Percentiles rank a stretch among this genome's conserved stretches.
phyloP scores from a whole-genome alignment of 2,113 vertebrate genomes.

The Pleuronectes platessa region DNA sequence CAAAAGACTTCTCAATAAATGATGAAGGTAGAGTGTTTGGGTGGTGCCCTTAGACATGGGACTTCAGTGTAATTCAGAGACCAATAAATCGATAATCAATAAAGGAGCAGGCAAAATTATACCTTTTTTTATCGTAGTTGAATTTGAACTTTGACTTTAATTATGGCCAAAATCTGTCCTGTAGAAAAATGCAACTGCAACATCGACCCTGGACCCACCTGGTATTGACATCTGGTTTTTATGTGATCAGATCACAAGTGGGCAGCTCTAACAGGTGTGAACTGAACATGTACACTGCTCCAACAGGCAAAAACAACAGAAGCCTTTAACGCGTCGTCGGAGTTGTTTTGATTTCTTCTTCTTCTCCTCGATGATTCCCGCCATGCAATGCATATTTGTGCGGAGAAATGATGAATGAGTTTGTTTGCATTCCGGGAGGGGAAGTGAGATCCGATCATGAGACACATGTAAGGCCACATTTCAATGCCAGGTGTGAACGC shows the following conservation, averaged over 20 bases:
- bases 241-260: background rate
- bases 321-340: no score
- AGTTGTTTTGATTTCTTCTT: no score
- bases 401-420: no score
- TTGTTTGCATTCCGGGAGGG: no score
- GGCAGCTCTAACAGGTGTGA: no score
- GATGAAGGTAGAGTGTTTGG: background rate
- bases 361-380: no score
- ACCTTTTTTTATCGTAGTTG: background rate
- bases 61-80: background rate
- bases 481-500: no score
- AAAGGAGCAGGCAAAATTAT: background rate
- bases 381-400: no score
- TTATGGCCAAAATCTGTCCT: background rate
- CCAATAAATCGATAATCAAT: background rate
- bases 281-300: no score
- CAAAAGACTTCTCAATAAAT: constrained; percentile 26
- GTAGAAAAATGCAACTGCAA: background rate
- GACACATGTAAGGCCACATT: no score
- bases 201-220: background rate
- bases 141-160: background rate
- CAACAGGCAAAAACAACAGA: no score
- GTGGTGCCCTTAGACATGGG: constrained; percentile 12
- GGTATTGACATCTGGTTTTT: background rate
- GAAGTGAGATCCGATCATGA: no score